phyloP scores from a whole-genome alignment of 2,797 vertebrate genomes.

The Arremon brunneinucha region DNA sequence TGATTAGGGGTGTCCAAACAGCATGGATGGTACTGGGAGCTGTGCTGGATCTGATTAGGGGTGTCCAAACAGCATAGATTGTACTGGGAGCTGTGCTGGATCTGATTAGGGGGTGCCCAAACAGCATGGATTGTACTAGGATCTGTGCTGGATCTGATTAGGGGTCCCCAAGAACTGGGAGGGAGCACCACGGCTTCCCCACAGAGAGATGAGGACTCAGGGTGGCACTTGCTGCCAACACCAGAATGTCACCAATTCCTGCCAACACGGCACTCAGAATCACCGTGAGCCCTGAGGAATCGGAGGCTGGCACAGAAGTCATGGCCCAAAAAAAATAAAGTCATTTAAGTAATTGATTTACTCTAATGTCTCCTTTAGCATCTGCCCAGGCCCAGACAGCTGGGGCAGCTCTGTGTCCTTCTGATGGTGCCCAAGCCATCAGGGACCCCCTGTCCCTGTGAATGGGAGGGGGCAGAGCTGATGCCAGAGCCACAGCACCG shows the following conservation, averaged over 20 bases:
- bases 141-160: too few relatives aligned
- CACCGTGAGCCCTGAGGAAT: background rate
- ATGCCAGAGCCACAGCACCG: background rate
- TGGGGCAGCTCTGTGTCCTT: background rate
- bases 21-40: background rate
- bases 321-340: background rate
- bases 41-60: rapidly evolving
- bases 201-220: background rate
- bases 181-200: rapidly evolving
- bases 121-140: too few relatives aligned
- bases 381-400: background rate
- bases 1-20: background rate
- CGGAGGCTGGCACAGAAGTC: background rate
- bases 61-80: too few relatives aligned
- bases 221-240: background rate
- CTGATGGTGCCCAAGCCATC: background rate
- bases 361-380: background rate
- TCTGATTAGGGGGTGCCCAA: too few relatives aligned
- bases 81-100: too few relatives aligned
- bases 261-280: background rate
- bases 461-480: background rate
- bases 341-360: background rate
- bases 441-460: background rate
- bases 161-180: background rate
- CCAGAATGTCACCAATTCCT: background rate